Evolutionary conservation across 1,140 invertebrate species (phyloP).

Genomic region (Penaeus japonicus): DNA sequence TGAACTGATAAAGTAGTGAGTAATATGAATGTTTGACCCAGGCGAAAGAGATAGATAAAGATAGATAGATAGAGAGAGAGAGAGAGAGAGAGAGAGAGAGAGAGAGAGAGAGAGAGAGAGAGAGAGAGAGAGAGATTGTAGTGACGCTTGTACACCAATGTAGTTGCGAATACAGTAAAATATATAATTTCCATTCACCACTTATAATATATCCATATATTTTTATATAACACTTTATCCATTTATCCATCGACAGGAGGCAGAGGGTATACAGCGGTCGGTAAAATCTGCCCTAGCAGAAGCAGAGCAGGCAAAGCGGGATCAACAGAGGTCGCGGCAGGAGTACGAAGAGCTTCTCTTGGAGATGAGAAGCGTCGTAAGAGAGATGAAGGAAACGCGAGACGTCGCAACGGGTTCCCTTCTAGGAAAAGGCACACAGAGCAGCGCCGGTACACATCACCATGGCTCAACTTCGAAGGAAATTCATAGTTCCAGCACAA

Average conservation of each 20-base stretch:
- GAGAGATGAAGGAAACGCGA: conserved; percentile 18
- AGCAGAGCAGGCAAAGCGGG: conserved; percentile 39
- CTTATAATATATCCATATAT: too few relatives aligned
- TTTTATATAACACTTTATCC: background rate
- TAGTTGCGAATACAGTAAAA: too few relatives aligned
- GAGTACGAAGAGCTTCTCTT: conserved; percentile 47
- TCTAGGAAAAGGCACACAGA: background rate
- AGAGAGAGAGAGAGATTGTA: too few relatives aligned
- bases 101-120: too few relatives aligned
- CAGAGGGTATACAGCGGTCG: conserved; percentile 39
- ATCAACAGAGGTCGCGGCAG: conserved; percentile 37
- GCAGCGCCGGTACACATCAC: background rate
- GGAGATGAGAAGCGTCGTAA: conserved; percentile 16
- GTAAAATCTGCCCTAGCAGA: conserved; percentile 25
- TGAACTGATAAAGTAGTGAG: too few relatives aligned
- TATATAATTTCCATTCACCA: too few relatives aligned
- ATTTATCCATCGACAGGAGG: conserved; percentile 26
- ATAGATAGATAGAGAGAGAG: too few relatives aligned
- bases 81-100: too few relatives aligned
- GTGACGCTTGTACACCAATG: too few relatives aligned
- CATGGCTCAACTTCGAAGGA: too few relatives aligned
- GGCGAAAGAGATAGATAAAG: too few relatives aligned
- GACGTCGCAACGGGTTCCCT: background rate
- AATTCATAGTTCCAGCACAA: background rate
- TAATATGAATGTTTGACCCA: too few relatives aligned